Percentiles rank a stretch among this genome's conserved stretches.
Conservation (phyloP, 1,140 invertebrate genomes). For the Bilobella aurantiaca region DNA sequence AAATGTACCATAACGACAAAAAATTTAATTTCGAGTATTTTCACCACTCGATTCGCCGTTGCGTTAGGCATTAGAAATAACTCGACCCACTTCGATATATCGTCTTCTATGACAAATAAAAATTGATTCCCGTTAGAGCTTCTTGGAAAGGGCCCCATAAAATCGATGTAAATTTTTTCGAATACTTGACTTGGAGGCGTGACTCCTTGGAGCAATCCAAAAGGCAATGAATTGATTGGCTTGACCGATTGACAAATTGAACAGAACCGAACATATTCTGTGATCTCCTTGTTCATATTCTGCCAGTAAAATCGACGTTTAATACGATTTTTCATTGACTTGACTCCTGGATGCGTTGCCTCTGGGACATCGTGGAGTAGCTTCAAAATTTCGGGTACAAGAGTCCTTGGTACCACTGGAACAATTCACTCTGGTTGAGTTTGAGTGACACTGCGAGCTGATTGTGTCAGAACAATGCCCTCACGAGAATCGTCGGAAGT, state of each 20-base stretch:
- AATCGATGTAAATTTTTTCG: conserved; percentile 18
- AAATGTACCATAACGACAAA: conserved; percentile 12
- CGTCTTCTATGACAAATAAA: not conserved
- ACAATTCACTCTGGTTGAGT: not conserved
- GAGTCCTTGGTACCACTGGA: not conserved
- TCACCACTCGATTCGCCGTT: not conserved
- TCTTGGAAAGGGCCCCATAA: conserved; percentile 23
- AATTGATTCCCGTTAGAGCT: not conserved
- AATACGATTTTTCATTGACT: conserved; percentile 12
- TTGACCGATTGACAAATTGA: conserved; percentile 14
- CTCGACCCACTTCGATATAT: conserved; percentile 18
- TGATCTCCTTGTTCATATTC: conserved; percentile 16
- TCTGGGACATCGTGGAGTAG: conserved; percentile 6
- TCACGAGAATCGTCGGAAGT: not conserved
- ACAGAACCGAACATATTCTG: conserved; percentile 19
- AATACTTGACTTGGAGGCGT: conserved; percentile 6
- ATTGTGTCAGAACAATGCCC: too few relatives aligned
- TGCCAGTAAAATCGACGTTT: conserved; percentile 19
- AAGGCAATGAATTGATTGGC: not conserved
- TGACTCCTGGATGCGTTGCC: conserved; percentile 12
- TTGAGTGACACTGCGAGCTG: too few relatives aligned
- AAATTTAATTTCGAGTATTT: conserved; percentile 9
- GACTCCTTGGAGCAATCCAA: not conserved
- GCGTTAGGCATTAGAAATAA: conserved; percentile 7
- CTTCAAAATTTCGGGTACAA: not conserved